These are phyloP conservation scores for Anoplophora glabripennis DNA, from an alignment of 1,140 invertebrate species.

Conservation along the genomic window DNA sequence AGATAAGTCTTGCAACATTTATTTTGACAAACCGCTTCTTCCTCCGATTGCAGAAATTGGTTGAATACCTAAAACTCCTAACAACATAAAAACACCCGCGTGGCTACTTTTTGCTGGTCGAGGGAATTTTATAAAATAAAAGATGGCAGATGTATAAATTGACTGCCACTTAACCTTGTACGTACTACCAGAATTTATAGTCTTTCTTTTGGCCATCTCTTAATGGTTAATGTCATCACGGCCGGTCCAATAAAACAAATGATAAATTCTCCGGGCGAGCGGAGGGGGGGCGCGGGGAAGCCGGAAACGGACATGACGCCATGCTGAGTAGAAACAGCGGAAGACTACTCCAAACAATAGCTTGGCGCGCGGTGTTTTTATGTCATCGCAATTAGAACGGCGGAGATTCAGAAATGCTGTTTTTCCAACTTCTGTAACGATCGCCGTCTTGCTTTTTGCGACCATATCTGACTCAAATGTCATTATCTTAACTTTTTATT, in stretches of 20 bases:
- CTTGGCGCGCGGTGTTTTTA: slow-evolving; percentile 43
- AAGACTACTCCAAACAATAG: slow-evolving; percentile 50
- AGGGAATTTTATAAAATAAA: slow-evolving; percentile 3
- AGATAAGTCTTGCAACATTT: too few relatives aligned
- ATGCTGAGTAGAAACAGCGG: slow-evolving; percentile 49
- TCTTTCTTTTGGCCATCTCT: slow-evolving; percentile 9
- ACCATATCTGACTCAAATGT: slow-evolving; percentile 34
- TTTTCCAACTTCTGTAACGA: slow-evolving; percentile 37
- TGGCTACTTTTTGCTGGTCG: too few relatives aligned
- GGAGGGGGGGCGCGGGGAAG: slow-evolving; percentile 21
- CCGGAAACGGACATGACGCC: slow-evolving; percentile 51
- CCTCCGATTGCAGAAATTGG: too few relatives aligned
- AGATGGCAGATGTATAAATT: slow-evolving; percentile 14
- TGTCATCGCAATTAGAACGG: slow-evolving; percentile 45
- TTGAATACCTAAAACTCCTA: too few relatives aligned
- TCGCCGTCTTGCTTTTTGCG: slow-evolving; percentile 35
- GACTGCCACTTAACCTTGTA: slow-evolving; percentile 16
- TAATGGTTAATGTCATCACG: slow-evolving; percentile 24
- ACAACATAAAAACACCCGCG: too few relatives aligned
- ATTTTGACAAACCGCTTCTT: too few relatives aligned
- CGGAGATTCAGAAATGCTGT: slow-evolving; percentile 42
- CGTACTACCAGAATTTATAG: slow-evolving; percentile 14
- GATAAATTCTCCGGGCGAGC: slow-evolving; percentile 18
- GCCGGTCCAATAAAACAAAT: slow-evolving; percentile 23
- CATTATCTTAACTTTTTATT: slow-evolving; percentile 40